Conservation (phyloP, 2,888 invertebrate species). For the Ophioninae sp. region DNA sequence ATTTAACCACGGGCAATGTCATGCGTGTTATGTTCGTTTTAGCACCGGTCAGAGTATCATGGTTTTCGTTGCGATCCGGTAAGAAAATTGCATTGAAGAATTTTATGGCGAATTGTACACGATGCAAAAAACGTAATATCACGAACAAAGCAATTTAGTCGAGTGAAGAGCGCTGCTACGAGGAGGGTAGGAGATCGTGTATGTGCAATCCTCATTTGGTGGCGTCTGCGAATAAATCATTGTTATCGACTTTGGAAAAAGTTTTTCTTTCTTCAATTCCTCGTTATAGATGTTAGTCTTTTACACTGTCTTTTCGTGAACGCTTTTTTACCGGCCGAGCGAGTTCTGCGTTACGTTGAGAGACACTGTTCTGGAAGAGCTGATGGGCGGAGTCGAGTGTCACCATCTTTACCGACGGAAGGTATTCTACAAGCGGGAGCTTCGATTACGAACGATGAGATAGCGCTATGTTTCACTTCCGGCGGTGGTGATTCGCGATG, state of each 20-base stretch:
- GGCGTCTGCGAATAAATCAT: constrained; percentile 61
- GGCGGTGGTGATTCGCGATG: background rate
- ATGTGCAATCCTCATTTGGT: constrained; percentile 49
- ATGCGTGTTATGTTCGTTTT: background rate
- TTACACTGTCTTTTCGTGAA: background rate
- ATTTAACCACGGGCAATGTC: constrained; percentile 1
- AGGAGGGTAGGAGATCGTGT: constrained; percentile 40
- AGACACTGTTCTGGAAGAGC: background rate
- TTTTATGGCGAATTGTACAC: constrained; percentile 25
- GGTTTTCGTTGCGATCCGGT: constrained; percentile 13
- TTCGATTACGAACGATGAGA: background rate
- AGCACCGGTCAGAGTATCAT: background rate
- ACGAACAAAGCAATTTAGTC: background rate
- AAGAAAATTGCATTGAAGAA: background rate
- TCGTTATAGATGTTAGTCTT: background rate
- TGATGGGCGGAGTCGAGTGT: background rate
- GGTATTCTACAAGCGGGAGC: background rate
- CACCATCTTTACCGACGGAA: background rate
- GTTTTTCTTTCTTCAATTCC: background rate
- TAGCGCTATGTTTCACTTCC: constrained; percentile 15
- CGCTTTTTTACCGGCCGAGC: background rate
- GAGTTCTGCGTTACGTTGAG: background rate
- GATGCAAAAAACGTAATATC: background rate
- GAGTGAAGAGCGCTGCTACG: constrained; percentile 17
- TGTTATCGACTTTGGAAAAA: constrained; percentile 60